phyloP scores from a whole-genome alignment of 2,888 invertebrate species.

The Volucella bombylans region DNA sequence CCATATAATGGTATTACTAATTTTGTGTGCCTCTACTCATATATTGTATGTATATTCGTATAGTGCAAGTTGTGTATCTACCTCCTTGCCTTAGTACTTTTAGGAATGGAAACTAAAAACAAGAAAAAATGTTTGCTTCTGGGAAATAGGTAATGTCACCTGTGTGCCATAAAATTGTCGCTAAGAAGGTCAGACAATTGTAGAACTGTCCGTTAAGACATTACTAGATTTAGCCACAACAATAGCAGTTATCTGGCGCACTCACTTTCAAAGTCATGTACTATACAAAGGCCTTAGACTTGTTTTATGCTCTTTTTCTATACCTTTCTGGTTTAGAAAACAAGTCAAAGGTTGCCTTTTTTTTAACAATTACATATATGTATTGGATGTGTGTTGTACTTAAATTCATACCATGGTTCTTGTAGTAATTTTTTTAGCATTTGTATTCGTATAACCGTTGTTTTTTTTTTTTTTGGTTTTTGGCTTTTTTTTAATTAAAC shows the following conservation, averaged over 20 bases:
- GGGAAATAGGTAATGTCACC: slow-evolving; percentile 50
- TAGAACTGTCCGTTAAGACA: slow-evolving; percentile 7
- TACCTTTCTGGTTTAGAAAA: slow-evolving; percentile 25
- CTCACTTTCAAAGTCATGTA: slow-evolving; percentile 58
- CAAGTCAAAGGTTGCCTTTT: slow-evolving; percentile 44
- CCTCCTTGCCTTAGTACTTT: too few relatives aligned
- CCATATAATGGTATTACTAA: too few relatives aligned
- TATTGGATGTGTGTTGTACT: slow-evolving; percentile 6
- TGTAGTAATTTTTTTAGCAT: not conserved
- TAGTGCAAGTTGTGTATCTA: too few relatives aligned
- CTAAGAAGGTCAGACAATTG: slow-evolving; percentile 16
- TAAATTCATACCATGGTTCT: slow-evolving; percentile 5
- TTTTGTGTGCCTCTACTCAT: too few relatives aligned
- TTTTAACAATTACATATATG: not conserved
- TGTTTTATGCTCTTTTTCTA: slow-evolving; percentile 34
- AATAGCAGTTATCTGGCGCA: slow-evolving; percentile 28
- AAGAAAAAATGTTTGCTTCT: not conserved
- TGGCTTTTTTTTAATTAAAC: slow-evolving; percentile 51
- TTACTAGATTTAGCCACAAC: slow-evolving; percentile 13
- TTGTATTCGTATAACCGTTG: slow-evolving; percentile 34
- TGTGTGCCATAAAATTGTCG: slow-evolving; percentile 21
- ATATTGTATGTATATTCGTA: too few relatives aligned
- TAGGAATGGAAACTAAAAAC: too few relatives aligned
- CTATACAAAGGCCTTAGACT: slow-evolving; percentile 34
- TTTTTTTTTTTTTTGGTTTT: too few relatives aligned